These are phyloP conservation scores for Loripinus fragilis DNA, from an alignment of 2,888 invertebrate genomes.

Conservation along the genomic window DNA sequence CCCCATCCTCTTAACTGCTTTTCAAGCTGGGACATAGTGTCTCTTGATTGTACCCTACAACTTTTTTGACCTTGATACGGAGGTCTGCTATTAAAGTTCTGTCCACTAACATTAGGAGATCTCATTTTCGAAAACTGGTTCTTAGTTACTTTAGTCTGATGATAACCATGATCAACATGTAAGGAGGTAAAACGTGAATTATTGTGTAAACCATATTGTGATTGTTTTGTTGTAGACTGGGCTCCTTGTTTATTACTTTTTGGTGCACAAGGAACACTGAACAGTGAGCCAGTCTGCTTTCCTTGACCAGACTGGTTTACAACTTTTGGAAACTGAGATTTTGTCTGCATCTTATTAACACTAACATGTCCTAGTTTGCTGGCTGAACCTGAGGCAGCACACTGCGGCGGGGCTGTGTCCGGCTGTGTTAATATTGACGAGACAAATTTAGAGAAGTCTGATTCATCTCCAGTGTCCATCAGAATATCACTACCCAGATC, in stretches of 20 bases:
- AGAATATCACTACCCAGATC: slow-evolving; percentile 43
- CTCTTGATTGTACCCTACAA: neutral
- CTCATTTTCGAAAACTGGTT: slow-evolving; percentile 7
- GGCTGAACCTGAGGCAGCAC: neutral
- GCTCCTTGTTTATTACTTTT: neutral
- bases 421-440: slow-evolving; percentile 14
- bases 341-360: neutral
- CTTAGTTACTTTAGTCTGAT: slow-evolving; percentile 5
- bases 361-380: neutral
- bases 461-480: slow-evolving; percentile 46
- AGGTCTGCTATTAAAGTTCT: neutral
- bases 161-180: slow-evolving; percentile 25
- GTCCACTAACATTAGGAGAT: slow-evolving; percentile 6
- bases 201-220: neutral
- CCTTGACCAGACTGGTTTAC: slow-evolving; percentile 10
- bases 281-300: slow-evolving; percentile 3
- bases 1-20: slow-evolving; percentile 1
- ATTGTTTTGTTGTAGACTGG: neutral
- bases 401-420: neutral
- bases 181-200: slow-evolving; percentile 8
- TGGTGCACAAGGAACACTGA: slow-evolving; percentile 3
- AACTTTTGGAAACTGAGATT: slow-evolving; percentile 14
- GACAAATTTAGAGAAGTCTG: slow-evolving; percentile 15
- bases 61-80: neutral
- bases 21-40: slow-evolving; percentile 1